Conservation (phyloP, 2,113 vertebrate genomes). For the Entomyzon cyanotis region DNA sequence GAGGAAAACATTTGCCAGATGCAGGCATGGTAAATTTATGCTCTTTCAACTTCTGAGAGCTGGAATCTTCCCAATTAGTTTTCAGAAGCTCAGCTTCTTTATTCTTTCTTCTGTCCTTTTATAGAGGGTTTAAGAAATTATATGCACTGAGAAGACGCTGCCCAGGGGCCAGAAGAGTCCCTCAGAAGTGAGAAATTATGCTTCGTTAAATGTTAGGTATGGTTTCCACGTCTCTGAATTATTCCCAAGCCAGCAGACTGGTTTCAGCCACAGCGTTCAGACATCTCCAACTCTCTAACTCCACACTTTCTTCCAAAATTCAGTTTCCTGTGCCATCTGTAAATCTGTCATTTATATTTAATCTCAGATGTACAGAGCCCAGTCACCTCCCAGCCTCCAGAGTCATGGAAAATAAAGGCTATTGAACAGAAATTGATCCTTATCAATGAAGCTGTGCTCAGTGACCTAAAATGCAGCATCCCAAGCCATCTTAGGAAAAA, state of each 20-base stretch:
- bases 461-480: slow-evolving; percentile 14
- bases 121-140: neutral
- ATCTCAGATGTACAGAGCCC: neutral
- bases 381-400: neutral
- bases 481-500: neutral
- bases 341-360: neutral
- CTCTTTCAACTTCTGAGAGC: slow-evolving; percentile 18
- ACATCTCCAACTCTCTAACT: neutral
- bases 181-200: neutral
- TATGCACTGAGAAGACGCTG: neutral
- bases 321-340: neutral
- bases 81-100: slow-evolving; percentile 19
- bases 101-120: neutral
- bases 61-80: slow-evolving; percentile 23
- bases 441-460: slow-evolving; percentile 16
- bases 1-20: slow-evolving; percentile 39
- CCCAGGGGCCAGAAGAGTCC: neutral
- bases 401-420: neutral
- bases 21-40: slow-evolving; percentile 5
- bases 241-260: neutral
- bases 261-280: neutral
- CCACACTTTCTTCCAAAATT: neutral
- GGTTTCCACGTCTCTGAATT: neutral
- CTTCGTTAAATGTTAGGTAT: neutral
- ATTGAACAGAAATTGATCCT: slow-evolving; percentile 27